A percentile compares a stretch with the other conserved stretches of the same genome.
These are phyloP conservation scores for Caenorhabditis auriculariae DNA, from an alignment of 2,888 invertebrate species.

Conservation along the genomic window DNA sequence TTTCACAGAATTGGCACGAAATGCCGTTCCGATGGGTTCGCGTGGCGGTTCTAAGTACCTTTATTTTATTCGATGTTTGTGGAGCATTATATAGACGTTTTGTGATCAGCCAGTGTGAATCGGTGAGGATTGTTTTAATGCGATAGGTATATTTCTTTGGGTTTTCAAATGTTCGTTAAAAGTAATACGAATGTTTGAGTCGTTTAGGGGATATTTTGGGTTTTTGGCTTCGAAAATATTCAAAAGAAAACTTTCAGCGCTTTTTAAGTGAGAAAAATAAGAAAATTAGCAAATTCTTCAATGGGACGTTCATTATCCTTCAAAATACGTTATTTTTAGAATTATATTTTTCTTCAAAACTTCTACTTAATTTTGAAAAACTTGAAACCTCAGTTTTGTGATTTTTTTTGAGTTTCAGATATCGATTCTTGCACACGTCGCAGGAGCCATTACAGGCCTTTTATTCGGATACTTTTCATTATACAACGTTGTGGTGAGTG, in stretches of 20 bases:
- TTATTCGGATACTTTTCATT: conserved; percentile 68
- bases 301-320: too few species aligned
- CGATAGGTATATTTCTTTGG: neutral
- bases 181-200: too few species aligned
- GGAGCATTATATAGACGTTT: conserved; percentile 89
- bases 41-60: conserved; percentile 77
- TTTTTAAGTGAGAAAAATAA: too few species aligned
- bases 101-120: conserved; percentile 77
- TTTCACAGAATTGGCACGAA: conserved; percentile 93
- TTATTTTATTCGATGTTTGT: conserved; percentile 82
- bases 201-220: too few species aligned
- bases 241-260: too few species aligned
- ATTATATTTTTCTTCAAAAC: neutral
- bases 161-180: neutral
- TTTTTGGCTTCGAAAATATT: too few species aligned
- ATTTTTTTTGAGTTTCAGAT: conserved; percentile 69
- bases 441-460: conserved; percentile 84
- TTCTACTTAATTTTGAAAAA: neutral
- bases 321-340: too few species aligned
- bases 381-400: neutral
- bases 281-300: too few species aligned
- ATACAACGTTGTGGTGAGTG: conserved; percentile 39
- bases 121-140: conserved; percentile 60
- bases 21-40: conserved; percentile 91
- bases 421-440: conserved; percentile 91